phyloP scores from a whole-genome alignment of 2,888 invertebrate genomes.

The Antheraea assamensis region DNA sequence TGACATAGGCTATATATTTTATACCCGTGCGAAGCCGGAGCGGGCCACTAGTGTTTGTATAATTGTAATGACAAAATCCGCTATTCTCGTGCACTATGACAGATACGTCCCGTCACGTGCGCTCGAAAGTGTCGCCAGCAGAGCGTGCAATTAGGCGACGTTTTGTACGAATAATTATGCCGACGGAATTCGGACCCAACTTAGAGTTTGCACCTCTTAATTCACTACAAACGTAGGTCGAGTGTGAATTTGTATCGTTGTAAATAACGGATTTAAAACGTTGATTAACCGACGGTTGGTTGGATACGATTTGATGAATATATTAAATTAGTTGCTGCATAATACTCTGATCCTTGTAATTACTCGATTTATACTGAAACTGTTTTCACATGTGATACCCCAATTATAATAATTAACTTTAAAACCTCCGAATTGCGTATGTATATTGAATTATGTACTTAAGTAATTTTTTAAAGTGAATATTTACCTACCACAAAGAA shows the following conservation, averaged over 20 bases:
- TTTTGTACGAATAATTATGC: constrained; percentile 76
- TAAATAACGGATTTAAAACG: constrained; percentile 36
- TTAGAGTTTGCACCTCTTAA: constrained; percentile 57
- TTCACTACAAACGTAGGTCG: constrained; percentile 51
- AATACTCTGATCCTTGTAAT: neutral
- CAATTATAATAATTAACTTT: neutral
- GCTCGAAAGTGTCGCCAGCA: constrained; percentile 66
- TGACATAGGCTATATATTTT: no score
- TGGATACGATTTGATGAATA: neutral
- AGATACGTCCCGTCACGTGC: constrained; percentile 56
- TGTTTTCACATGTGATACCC: no score
- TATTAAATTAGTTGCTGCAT: neutral
- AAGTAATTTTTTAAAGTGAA: no score
- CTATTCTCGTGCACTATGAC: constrained; percentile 27
- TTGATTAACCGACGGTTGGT: constrained; percentile 14
- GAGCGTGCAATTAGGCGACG: constrained; percentile 74
- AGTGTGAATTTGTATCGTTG: constrained; percentile 36
- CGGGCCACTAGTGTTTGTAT: no score
- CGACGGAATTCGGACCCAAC: constrained; percentile 51
- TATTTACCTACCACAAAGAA: no score
- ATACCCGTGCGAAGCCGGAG: no score
- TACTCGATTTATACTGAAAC: neutral
- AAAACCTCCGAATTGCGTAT: no score
- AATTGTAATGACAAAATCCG: constrained; percentile 21
- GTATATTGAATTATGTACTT: no score